phyloP scores from a whole-genome alignment of 1,140 invertebrate species.

The Trachelipus rathkii region DNA sequence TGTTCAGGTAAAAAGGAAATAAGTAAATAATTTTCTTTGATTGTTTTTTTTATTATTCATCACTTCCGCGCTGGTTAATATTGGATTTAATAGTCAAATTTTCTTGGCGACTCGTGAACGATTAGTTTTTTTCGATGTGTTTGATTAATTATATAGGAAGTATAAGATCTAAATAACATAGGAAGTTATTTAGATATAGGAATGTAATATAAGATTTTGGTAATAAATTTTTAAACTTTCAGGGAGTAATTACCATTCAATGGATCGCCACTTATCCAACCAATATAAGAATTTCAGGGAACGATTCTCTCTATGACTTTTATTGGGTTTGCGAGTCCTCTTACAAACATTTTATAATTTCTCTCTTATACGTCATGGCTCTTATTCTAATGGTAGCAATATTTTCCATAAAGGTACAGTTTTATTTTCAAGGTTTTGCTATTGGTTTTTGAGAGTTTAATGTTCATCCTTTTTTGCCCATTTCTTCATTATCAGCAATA shows the following conservation, averaged over 20 bases:
- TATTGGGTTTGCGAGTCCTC: slow-evolving; percentile 13
- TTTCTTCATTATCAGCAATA: too few relatives aligned
- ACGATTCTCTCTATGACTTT: slow-evolving; percentile 12
- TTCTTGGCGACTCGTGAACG: not conserved
- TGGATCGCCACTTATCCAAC: slow-evolving; percentile 47
- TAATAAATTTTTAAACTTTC: not conserved
- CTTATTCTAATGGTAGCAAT: slow-evolving; percentile 77
- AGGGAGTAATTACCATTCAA: slow-evolving; percentile 52
- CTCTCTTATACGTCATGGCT: slow-evolving; percentile 74
- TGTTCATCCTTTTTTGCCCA: too few relatives aligned
- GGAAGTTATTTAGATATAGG: too few relatives aligned
- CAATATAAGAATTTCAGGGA: slow-evolving; percentile 29
- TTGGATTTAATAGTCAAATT: not conserved
- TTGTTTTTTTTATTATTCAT: slow-evolving; percentile 58
- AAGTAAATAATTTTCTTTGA: slow-evolving; percentile 55
- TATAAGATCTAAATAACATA: too few relatives aligned
- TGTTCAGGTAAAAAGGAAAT: slow-evolving; percentile 80
- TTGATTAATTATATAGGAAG: too few relatives aligned
- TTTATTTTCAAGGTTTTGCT: too few relatives aligned
- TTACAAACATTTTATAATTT: slow-evolving; percentile 62
- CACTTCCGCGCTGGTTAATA: slow-evolving; percentile 48
- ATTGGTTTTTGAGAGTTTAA: too few relatives aligned
- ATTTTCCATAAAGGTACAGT: slow-evolving; percentile 70
- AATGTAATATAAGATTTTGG: too few relatives aligned
- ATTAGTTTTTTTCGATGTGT: not conserved